phyloP scores from a whole-genome alignment of 2,888 invertebrate species.

The Amphipyra berbera region DNA sequence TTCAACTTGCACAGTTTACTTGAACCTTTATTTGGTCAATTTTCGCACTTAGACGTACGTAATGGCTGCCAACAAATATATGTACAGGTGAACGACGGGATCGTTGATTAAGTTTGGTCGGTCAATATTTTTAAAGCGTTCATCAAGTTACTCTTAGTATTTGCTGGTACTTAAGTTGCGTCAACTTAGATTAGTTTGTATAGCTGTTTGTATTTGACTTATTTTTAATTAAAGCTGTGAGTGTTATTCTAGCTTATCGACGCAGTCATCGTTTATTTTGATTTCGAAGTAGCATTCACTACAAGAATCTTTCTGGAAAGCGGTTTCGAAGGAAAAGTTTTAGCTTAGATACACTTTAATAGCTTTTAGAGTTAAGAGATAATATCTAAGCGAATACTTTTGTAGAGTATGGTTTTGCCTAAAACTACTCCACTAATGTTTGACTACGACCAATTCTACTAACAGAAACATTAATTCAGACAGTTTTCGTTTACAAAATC shows the following conservation, averaged over 20 bases:
- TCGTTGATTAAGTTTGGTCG: slow-evolving; percentile 28
- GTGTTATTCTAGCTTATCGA: not conserved
- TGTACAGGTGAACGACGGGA: slow-evolving; percentile 3
- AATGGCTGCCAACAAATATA: slow-evolving; percentile 30
- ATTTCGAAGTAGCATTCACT: not conserved
- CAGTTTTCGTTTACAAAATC: no score
- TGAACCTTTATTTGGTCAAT: slow-evolving; percentile 47
- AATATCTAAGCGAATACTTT: no score
- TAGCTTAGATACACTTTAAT: no score
- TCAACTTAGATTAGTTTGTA: slow-evolving; percentile 37
- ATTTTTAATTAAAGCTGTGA: slow-evolving; percentile 40
- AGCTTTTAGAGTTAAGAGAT: no score
- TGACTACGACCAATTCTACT: no score
- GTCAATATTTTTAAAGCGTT: slow-evolving; percentile 41
- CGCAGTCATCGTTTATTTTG: not conserved
- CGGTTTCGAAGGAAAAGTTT: no score
- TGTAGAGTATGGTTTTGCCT: no score
- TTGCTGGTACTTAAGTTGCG: slow-evolving; percentile 18
- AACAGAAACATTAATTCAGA: no score
- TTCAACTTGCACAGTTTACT: slow-evolving; percentile 46
- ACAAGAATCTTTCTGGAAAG: not conserved
- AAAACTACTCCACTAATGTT: no score
- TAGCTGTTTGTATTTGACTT: slow-evolving; percentile 16
- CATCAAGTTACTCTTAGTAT: slow-evolving; percentile 27
- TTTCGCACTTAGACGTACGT: slow-evolving; percentile 33